Conservation (phyloP, 1,140 invertebrate genomes). For the Apis cerana region DNA sequence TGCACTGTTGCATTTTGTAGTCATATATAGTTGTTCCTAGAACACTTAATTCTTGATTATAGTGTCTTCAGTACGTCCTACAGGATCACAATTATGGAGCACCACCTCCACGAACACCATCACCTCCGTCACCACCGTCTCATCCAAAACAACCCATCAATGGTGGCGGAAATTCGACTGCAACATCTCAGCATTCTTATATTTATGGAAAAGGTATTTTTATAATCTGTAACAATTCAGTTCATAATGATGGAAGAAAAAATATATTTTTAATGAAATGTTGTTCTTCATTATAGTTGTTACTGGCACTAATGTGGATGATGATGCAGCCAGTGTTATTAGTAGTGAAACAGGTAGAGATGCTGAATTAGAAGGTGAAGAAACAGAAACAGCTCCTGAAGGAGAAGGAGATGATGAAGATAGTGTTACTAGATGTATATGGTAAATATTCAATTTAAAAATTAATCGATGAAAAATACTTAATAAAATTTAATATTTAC, state of each 20-base stretch:
- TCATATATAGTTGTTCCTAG: slow-evolving; percentile 73
- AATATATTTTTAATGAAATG: not conserved
- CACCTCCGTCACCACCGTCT: slow-evolving; percentile 80
- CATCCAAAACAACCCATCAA: slow-evolving; percentile 75
- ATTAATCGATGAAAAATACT: not conserved
- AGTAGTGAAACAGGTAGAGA: slow-evolving; percentile 83
- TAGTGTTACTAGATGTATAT: slow-evolving; percentile 95
- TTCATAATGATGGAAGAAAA: not conserved
- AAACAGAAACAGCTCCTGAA: slow-evolving; percentile 93
- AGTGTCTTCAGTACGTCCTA: slow-evolving; percentile 85
- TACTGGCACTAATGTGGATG: slow-evolving; percentile 77
- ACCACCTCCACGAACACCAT: slow-evolving; percentile 85
- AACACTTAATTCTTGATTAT: slow-evolving; percentile 73
- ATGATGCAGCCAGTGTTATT: slow-evolving; percentile 86
- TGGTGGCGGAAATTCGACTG: slow-evolving; percentile 70
- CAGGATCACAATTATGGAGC: slow-evolving; percentile 92
- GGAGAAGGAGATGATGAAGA: slow-evolving; percentile 93
- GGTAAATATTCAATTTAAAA: slow-evolving; percentile 76
- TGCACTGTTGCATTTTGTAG: slow-evolving; percentile 6
- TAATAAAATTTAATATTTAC: not conserved
- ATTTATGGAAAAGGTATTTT: slow-evolving; percentile 74
- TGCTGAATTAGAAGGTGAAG: slow-evolving; percentile 88
- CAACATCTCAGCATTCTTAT: slow-evolving; percentile 72
- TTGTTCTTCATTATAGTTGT: slow-evolving; percentile 57
- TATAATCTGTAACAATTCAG: too few species aligned